Evolutionary conservation across 2,113 vertebrate genomes (phyloP).

Genomic region (Myocastor coypus): DNA sequence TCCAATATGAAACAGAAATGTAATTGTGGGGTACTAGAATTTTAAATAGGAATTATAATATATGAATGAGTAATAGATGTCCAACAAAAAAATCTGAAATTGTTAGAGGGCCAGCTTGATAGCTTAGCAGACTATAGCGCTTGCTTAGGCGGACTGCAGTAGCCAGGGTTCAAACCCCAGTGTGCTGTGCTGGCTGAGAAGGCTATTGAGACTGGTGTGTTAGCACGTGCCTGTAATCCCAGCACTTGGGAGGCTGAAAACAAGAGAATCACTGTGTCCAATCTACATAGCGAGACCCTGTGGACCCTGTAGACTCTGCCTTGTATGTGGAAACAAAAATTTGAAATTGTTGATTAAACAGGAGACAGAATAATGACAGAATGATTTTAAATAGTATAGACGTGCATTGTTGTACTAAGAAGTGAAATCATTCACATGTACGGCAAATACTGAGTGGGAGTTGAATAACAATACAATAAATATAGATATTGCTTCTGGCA

Average conservation of each 20-base stretch:
- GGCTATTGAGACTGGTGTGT: too few relatives aligned
- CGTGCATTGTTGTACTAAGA: neutral
- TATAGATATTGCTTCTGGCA: neutral
- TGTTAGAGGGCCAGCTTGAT: neutral
- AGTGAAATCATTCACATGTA: neutral
- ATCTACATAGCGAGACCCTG: too few relatives aligned
- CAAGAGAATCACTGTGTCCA: too few relatives aligned
- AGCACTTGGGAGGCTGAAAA: too few relatives aligned
- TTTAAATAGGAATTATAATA: neutral
- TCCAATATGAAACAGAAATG: neutral
- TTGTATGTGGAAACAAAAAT: neutral
- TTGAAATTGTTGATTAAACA: neutral
- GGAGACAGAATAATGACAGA: neutral
- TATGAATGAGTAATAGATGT: neutral
- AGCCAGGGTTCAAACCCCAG: too few relatives aligned
- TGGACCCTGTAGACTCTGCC: too few relatives aligned
- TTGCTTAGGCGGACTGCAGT: too few relatives aligned
- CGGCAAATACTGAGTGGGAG: neutral
- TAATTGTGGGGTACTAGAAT: neutral
- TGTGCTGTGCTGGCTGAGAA: too few relatives aligned
- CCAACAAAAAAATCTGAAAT: neutral
- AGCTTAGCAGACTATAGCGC: too few relatives aligned
- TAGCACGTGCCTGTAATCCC: too few relatives aligned
- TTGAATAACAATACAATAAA: neutral
- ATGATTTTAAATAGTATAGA: neutral